These are phyloP conservation scores for Brachionus paranguensis DNA, from an alignment of 1,140 invertebrate genomes.

Conservation along the genomic window DNA sequence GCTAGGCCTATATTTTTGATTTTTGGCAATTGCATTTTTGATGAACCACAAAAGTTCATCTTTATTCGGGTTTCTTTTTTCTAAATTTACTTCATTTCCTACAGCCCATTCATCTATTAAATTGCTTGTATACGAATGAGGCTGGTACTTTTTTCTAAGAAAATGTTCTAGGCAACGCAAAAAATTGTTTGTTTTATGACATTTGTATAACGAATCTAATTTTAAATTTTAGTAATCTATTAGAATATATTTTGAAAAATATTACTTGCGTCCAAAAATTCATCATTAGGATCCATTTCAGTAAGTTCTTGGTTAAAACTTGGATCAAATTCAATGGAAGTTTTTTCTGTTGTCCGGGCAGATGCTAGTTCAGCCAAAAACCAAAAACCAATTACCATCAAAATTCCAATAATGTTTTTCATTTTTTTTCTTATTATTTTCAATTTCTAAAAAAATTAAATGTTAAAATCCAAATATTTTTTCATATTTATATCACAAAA, in stretches of 20 bases:
- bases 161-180: neutral
- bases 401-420: neutral
- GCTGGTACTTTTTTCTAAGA: neutral
- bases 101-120: neutral
- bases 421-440: neutral
- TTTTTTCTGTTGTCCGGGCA: neutral
- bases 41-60: neutral
- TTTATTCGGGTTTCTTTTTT: neutral
- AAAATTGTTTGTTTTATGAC: neutral
- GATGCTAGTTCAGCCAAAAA: neutral
- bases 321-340: neutral
- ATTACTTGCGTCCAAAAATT: neutral
- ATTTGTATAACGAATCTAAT: neutral
- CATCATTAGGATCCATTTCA: neutral
- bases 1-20: neutral
- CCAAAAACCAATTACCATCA: neutral
- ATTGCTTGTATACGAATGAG: neutral
- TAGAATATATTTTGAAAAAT: neutral
- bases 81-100: neutral
- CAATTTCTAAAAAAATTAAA: neutral
- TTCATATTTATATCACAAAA: neutral
- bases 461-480: neutral
- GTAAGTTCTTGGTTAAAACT: neutral
- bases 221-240: neutral
- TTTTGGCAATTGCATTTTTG: neutral